A percentile compares a stretch with the other conserved stretches of the same genome.
Evolutionary conservation across 2,888 invertebrate genomes (phyloP).

Genomic region (Dynastes grantii): DNA sequence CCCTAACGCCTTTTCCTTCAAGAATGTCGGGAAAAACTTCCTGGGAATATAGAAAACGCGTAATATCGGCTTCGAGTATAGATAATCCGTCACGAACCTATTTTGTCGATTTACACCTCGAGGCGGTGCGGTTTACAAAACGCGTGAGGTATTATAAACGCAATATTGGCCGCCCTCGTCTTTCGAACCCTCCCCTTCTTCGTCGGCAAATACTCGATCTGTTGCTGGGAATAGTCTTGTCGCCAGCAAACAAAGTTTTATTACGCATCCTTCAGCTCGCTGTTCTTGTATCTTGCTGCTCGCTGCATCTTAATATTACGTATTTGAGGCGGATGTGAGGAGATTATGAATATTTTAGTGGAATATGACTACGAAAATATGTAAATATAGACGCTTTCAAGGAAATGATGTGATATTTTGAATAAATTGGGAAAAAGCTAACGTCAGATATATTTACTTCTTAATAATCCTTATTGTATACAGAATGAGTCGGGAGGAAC

Average conservation of each 20-base stretch:
- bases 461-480: too few species aligned
- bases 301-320: too few species aligned
- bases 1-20: not conserved
- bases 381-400: too few species aligned
- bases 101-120: slow-evolving; percentile 34
- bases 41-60: not conserved
- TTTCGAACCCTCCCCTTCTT: not conserved
- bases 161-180: slow-evolving; percentile 13
- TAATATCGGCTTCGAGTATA: slow-evolving; percentile 22
- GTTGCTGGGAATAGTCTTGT: not conserved
- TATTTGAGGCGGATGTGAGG: too few species aligned
- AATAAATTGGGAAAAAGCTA: too few species aligned
- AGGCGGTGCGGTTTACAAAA: slow-evolving; percentile 6
- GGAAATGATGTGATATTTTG: too few species aligned
- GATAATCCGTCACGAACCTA: slow-evolving; percentile 23
- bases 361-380: too few species aligned
- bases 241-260: slow-evolving; percentile 9
- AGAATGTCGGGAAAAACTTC: not conserved
- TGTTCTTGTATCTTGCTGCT: not conserved
- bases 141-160: slow-evolving; percentile 6
- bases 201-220: not conserved
- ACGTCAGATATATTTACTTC: too few species aligned
- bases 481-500: too few species aligned
- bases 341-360: too few species aligned
- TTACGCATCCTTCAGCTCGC: not conserved